Percentiles rank a stretch among this genome's conserved stretches.
These are phyloP conservation scores for Enoplosus armatus DNA, from an alignment of 2,797 vertebrate genomes.

Conservation along the genomic window DNA sequence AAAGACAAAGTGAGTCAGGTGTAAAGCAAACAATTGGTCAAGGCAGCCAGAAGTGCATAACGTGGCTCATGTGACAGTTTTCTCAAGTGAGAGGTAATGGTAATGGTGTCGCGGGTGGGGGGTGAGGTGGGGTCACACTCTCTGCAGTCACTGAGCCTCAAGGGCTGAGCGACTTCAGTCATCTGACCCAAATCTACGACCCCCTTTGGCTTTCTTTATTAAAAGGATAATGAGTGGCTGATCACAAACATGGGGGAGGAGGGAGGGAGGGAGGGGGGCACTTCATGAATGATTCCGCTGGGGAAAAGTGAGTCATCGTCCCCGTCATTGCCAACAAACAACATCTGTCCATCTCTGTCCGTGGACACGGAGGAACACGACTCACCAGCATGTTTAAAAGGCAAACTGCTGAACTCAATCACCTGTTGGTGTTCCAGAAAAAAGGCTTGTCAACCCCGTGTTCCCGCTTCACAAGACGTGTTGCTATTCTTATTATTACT, in stretches of 20 bases:
- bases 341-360: slow-evolving; percentile 40
- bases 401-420: not conserved
- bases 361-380: slow-evolving; percentile 14
- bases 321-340: slow-evolving; percentile 34
- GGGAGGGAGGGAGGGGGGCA: slow-evolving; percentile 8
- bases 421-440: not conserved
- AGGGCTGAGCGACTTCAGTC: slow-evolving; percentile 11
- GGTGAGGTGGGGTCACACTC: slow-evolving; percentile 10
- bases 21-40: slow-evolving; percentile 55
- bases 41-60: slow-evolving; percentile 3
- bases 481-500: not conserved
- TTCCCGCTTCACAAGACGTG: slow-evolving; percentile 1
- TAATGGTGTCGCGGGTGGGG: slow-evolving; percentile 14
- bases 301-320: slow-evolving; percentile 53
- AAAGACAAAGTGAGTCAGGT: slow-evolving; percentile 17
- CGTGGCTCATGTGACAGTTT: slow-evolving; percentile 56
- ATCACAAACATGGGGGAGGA: slow-evolving; percentile 18
- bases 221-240: slow-evolving; percentile 33
- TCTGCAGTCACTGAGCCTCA: not conserved
- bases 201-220: slow-evolving; percentile 8
- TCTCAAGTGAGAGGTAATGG: slow-evolving; percentile 56
- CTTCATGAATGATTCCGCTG: slow-evolving; percentile 58
- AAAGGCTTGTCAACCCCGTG: not conserved
- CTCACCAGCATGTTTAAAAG: slow-evolving; percentile 14
- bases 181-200: slow-evolving; percentile 35